These are phyloP conservation scores for Zaprionus tsacasi DNA, from an alignment of 1,140 invertebrate genomes.

Conservation along the genomic window DNA sequence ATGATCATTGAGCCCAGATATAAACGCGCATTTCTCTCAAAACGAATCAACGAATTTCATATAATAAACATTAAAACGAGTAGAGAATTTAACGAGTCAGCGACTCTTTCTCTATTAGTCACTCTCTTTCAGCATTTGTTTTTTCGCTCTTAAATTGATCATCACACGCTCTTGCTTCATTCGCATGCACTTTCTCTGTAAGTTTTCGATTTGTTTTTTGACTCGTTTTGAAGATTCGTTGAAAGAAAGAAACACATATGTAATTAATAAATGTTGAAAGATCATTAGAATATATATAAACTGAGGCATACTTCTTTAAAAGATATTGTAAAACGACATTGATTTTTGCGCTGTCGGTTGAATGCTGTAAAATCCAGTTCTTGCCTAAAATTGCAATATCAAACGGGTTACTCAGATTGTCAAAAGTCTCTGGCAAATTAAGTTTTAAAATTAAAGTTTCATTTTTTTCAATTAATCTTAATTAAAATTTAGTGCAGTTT, in stretches of 20 bases:
- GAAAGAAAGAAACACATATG: conserved; percentile 75
- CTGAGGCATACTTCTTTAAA: conserved; percentile 89
- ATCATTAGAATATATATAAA: conserved; percentile 77
- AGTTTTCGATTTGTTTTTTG: conserved; percentile 51
- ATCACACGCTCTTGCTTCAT: conserved; percentile 3
- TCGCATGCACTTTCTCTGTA: conserved; percentile 47
- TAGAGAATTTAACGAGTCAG: conserved; percentile 6
- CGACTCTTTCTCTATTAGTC: conserved; percentile 1
- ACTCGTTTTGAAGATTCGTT: conserved; percentile 59
- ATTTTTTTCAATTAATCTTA: conserved; percentile 18
- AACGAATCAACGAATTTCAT: conserved; percentile 60
- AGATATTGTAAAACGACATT: conserved; percentile 93
- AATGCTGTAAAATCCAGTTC: conserved; percentile 96
- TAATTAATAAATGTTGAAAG: conserved; percentile 73
- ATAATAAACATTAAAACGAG: conserved; percentile 1
- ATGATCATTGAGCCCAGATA: conserved; percentile 24
- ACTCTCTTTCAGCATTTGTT: conserved; percentile 1
- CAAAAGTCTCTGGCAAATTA: conserved; percentile 58
- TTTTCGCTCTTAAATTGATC: conserved; percentile 4
- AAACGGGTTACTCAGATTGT: conserved; percentile 82
- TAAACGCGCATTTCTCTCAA: conserved; percentile 38
- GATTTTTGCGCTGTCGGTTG: conserved; percentile 90
- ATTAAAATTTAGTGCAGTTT: conserved; percentile 29
- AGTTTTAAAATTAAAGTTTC: conserved; percentile 37
- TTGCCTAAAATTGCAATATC: conserved; percentile 87